Base-by-base conservation (phyloP, 2,113 vertebrate species). In the Calidris pugnax region DNA sequence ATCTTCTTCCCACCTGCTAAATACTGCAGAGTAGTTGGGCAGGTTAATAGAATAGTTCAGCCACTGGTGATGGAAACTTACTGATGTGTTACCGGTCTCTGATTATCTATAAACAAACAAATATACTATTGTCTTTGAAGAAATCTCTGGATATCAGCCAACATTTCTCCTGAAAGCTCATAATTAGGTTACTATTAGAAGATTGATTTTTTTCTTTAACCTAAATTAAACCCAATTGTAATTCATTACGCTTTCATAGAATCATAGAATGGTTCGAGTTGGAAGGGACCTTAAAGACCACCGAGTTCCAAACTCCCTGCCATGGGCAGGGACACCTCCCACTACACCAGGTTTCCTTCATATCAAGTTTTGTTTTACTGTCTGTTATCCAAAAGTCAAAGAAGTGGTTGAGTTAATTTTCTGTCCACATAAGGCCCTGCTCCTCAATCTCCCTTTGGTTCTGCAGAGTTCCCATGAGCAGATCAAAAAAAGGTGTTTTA, bases 111-210 rank as follows among this genome's bases (percentile, higher is more conserved):
- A 59, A 63, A 27, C 23, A 67, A 82, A n/a, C 3, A 48, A 80
- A 62, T 0, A 0, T 33, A 26, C 14, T 51, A 22, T 6, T 15
- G 14, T 51, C 57, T 88, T 73, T 39, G 20, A 24, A 51, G 39
- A 73, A 60, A 14, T 86, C n/a, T 7, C 27, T 41, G 30, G 53
- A 47, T 4, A 16, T 81, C 21, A 57, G 50, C 13, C 57, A 71
- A 24, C 14, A 13, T 67, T 89, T 69, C 55, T 84, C 30, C 33
- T 77, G 55, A 53, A 69, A 84, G 45, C 27, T 83, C 27, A 30
- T 80, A 15, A 51, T 66, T 47, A 68, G 7, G 14, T 73, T 75
- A 24, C 53, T 84, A 37, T 35, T 39, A 39, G 24, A 53, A 68
- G 22, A 53, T 23, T 64, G 11, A 9, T 67, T 72, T 73, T 73